Evolutionary conservation across 2,113 vertebrate genomes (phyloP).

Genomic region (Heterotis niloticus): DNA sequence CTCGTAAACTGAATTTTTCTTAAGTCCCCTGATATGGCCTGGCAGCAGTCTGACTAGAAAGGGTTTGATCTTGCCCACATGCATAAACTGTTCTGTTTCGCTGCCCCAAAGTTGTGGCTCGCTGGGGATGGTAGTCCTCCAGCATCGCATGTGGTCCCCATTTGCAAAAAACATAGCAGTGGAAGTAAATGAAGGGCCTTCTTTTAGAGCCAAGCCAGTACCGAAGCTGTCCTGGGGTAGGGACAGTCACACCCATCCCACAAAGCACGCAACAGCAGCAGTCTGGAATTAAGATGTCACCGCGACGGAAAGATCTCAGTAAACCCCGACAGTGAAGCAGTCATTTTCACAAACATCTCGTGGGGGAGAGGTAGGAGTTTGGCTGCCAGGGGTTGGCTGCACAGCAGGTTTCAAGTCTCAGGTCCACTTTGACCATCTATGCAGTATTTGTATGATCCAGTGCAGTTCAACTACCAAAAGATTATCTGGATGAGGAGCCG

Average conservation of each 20-base stretch:
- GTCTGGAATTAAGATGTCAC: no score
- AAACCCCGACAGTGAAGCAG: neutral
- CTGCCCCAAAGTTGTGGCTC: neutral
- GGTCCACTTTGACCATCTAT: neutral
- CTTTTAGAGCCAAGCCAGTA: neutral
- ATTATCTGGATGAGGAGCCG: neutral
- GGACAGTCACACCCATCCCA: neutral
- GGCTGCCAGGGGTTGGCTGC: neutral
- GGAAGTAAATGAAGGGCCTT: neutral
- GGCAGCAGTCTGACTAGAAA: neutral
- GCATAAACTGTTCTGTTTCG: neutral
- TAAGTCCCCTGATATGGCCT: neutral
- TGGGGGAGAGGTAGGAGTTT: neutral
- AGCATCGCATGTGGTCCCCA: neutral
- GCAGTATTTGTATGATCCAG: neutral
- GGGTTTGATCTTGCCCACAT: neutral
- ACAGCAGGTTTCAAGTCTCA: neutral
- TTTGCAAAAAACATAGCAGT: slow-evolving; percentile 1
- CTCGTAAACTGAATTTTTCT: neutral
- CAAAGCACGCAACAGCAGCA: neutral
- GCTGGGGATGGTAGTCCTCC: neutral
- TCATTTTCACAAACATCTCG: neutral
- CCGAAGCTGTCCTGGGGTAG: neutral
- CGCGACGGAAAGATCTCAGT: neutral
- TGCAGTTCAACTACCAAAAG: neutral